Evolutionary conservation across 2,888 invertebrate genomes (phyloP), one percentile per base, ranked within the genome.

Genomic region (Plagodis dolabraria): DNA sequence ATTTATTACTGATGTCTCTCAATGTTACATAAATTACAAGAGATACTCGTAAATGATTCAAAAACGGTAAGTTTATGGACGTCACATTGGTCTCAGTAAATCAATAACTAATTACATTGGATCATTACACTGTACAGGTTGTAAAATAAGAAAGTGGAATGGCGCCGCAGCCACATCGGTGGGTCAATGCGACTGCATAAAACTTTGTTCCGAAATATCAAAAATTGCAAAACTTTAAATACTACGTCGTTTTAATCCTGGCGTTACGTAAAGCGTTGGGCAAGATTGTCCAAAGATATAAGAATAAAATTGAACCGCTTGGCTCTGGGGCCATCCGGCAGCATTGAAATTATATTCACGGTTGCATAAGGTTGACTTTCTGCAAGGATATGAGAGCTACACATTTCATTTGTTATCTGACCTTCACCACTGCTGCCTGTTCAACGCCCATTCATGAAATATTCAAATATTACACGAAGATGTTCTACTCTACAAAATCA

Each of bases 261-360:
- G 70, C 80, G 77, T 92, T 91, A 81, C 85, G 83, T 87, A 91
- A 90, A 67, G 53, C 64, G 76, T 92, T 90, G 85, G 76, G 85
- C 81, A 92, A 91, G 70, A 81, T 82, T 85, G 83, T 78, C 81
- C 84, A 84, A 87, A 86, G 81, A 77, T 83, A 84, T 76, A 79
- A 82, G 79, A 79, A 81, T 80, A 79, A 83, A 83, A 82, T 74
- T 79, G 75, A 77, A 78, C 80, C 69, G 70, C 73, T 74, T 75
- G 64, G 73, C 48, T 51, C 33, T 33, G 72, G 10, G 43, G 48
- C 74, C 76, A 79, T 82, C 79, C 79, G 82, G 80, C 34, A 71
- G 65, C 75, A 71, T 81, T 79, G 80, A 83, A 85, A 85, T 83
- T 83, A 73, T 74, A 75, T 80, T 69, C 70, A 67, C 46, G 58